Conservation (phyloP, 2,113 vertebrate species). For the Urocolius indicus region DNA sequence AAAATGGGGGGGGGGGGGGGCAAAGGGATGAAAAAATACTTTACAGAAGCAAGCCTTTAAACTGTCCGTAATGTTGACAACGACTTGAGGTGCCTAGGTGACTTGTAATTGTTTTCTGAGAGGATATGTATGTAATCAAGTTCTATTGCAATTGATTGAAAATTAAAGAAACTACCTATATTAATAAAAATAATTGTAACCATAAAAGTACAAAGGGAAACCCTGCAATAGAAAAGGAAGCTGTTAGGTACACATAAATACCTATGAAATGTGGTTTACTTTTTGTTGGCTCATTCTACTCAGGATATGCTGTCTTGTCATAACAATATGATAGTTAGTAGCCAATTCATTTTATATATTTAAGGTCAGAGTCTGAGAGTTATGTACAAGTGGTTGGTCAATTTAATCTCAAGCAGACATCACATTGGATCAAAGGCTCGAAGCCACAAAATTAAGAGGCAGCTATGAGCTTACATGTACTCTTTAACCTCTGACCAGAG, state of each 20-base stretch:
- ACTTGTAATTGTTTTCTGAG: conserved; percentile 69
- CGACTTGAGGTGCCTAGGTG: conserved; percentile 66
- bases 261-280: neutral
- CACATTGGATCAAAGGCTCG: conserved; percentile 67
- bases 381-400: conserved; percentile 44
- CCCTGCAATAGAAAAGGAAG: conserved; percentile 25
- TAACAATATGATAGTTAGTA: conserved; percentile 35
- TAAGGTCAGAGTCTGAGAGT: conserved; percentile 58
- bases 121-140: conserved; percentile 63
- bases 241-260: neutral
- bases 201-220: neutral
- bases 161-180: conserved; percentile 51
- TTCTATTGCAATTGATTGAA: conserved; percentile 62
- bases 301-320: conserved; percentile 22
- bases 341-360: conserved; percentile 71
- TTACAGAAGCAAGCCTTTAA: conserved; percentile 76
- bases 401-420: conserved; percentile 58
- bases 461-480: conserved; percentile 18
- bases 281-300: conserved; percentile 35
- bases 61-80: conserved; percentile 67
- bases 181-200: conserved; percentile 6
- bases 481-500: conserved; percentile 51
- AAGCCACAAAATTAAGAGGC: conserved; percentile 72
- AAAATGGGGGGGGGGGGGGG: neutral
- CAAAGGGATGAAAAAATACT: conserved; percentile 36